Conservation (phyloP, 1,140 invertebrate species). For the Drosophila paulistorum region DNA sequence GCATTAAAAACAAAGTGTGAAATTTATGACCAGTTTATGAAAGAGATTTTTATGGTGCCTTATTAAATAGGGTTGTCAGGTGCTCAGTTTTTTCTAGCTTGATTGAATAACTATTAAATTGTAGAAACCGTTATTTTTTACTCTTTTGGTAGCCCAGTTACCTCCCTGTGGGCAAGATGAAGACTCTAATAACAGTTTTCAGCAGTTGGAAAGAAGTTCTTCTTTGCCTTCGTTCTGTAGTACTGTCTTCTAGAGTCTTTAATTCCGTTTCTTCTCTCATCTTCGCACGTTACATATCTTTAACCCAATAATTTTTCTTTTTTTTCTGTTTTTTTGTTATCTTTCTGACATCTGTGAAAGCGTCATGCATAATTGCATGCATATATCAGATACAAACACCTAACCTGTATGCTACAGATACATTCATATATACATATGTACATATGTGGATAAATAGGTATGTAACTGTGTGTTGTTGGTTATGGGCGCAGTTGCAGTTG, state of each 20-base stretch:
- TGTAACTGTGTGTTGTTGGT: conserved; percentile 36
- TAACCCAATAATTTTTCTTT: conserved; percentile 48
- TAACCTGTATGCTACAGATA: conserved; percentile 56
- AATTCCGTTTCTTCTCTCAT: conserved; percentile 1
- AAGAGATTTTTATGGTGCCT: neutral
- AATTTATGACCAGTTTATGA: conserved; percentile 28
- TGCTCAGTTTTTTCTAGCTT: too few relatives aligned
- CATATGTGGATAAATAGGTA: conserved; percentile 11
- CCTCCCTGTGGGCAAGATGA: neutral
- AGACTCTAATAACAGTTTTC: conserved; percentile 9
- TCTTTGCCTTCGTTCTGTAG: too few relatives aligned
- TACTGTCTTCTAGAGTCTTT: conserved; percentile 1
- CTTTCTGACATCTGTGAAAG: conserved; percentile 44
- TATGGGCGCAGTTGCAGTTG: conserved; percentile 63
- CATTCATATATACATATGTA: conserved; percentile 14
- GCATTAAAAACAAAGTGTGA: conserved; percentile 13
- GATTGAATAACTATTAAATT: neutral
- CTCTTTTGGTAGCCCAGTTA: conserved; percentile 18
- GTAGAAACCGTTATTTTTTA: neutral
- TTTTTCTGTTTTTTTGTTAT: conserved; percentile 22
- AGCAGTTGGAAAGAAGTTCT: too few relatives aligned
- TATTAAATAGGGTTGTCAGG: neutral
- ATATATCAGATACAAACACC: conserved; percentile 68
- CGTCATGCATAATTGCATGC: conserved; percentile 73
- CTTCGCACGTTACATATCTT: conserved; percentile 61